These are phyloP conservation scores for Garrulus glandarius DNA, from an alignment of 2,797 vertebrate genomes.

Conservation along the genomic window DNA sequence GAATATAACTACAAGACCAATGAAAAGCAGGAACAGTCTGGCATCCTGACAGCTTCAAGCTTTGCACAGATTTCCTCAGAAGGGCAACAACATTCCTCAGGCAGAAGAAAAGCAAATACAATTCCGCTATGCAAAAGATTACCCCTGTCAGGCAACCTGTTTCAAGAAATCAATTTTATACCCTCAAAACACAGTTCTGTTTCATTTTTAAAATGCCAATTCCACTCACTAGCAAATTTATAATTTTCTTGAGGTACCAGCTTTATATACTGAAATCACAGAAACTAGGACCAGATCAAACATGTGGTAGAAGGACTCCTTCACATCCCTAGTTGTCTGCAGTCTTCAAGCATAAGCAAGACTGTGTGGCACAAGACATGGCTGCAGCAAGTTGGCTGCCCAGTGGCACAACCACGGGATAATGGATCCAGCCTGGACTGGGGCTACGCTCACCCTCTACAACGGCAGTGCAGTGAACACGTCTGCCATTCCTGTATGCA, in stretches of 20 bases:
- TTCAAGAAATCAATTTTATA: not conserved
- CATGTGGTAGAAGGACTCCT: not conserved
- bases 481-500: slow-evolving; percentile 52
- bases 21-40: not conserved
- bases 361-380: not conserved
- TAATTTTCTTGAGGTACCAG: not conserved
- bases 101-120: not conserved
- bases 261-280: not conserved
- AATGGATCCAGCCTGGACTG: not conserved
- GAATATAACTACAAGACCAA: not conserved
- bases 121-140: not conserved
- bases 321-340: not conserved
- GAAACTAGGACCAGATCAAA: not conserved
- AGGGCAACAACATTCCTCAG: not conserved
- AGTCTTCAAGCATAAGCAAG: not conserved
- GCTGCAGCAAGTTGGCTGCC: not conserved
- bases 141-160: not conserved
- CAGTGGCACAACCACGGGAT: fast-evolving
- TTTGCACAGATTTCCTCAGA: not conserved
- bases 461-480: not conserved
- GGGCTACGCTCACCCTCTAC: not conserved
- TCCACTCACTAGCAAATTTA: not conserved
- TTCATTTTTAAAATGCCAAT: not conserved
- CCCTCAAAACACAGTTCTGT: not conserved
- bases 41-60: not conserved